These are phyloP conservation scores for Ostrea edulis DNA, from an alignment of 1,140 invertebrate genomes.

Conservation along the genomic window DNA sequence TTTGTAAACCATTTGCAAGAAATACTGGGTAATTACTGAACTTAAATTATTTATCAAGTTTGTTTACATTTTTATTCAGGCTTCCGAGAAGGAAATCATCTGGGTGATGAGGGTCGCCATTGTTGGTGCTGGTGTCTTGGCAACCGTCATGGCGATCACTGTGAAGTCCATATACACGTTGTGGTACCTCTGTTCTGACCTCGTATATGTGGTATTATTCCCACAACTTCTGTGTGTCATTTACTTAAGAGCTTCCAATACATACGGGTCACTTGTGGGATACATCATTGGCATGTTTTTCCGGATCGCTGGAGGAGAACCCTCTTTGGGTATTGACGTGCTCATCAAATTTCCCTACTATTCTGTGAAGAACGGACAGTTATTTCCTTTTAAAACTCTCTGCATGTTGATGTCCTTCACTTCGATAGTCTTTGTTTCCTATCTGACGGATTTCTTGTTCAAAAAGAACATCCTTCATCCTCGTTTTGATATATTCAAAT, in stretches of 20 bases:
- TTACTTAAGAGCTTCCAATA: slow-evolving; percentile 87
- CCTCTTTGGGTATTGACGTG: slow-evolving; percentile 89
- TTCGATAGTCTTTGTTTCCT: slow-evolving; percentile 80
- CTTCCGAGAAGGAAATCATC: slow-evolving; percentile 89
- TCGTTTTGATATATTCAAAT: slow-evolving; percentile 78
- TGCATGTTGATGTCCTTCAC: slow-evolving; percentile 85
- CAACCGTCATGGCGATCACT: slow-evolving; percentile 96
- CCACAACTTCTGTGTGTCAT: slow-evolving; percentile 98
- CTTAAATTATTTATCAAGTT: too few species aligned
- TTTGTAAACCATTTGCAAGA: too few species aligned
- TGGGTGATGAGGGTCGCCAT: slow-evolving; percentile 98
- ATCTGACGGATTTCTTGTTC: slow-evolving; percentile 82
- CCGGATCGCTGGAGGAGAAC: slow-evolving; percentile 93
- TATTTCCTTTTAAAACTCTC: slow-evolving; percentile 81
- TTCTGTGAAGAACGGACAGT: slow-evolving; percentile 85
- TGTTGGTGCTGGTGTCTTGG: slow-evolving; percentile 92
- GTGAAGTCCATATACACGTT: slow-evolving; percentile 98
- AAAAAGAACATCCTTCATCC: slow-evolving; percentile 72
- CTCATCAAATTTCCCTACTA: slow-evolving; percentile 93
- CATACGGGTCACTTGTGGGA: slow-evolving; percentile 93
- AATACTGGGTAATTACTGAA: too few species aligned
- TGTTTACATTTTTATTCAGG: too few species aligned
- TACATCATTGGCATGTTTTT: slow-evolving; percentile 94
- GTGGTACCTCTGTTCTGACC: slow-evolving; percentile 97
- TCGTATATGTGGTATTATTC: slow-evolving; percentile 98